Evolutionary conservation across 2,888 invertebrate species (phyloP), one percentile per base, ranked within the genome.

Genomic region (Eupithecia pulchellata): DNA sequence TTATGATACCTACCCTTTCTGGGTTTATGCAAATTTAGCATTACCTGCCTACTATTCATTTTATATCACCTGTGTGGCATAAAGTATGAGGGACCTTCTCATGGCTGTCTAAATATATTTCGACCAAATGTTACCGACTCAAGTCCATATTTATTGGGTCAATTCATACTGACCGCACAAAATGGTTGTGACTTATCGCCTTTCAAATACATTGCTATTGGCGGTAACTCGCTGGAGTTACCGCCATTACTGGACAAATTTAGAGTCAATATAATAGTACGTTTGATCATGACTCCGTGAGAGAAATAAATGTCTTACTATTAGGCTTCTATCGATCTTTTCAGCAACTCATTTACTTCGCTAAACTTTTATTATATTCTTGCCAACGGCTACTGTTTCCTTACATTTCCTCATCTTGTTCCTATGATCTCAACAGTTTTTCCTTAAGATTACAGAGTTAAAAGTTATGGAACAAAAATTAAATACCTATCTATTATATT

Each of bases 181-280:
- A 84, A 85, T 72, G 79, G 82, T 74, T 88, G 88, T 80, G 88
- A 90, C 82, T 81, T 90, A 78, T 84, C 87, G 64, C 86, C 82
- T 72, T 89, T 90, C 81, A 86, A 82, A 81, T 80, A 82, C 78
- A 86, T 89, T 74, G 78, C 80, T 72, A 86, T 89, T 74, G 86
- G 86, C 30, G 88, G 89, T 69, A 82, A 86, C 76, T 80, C 84
- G 64, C 82, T 88, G 64, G 86, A 87, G 32, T 88, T 85, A 68
- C 76, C 82, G 69, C 76, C 82, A 74, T 77, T 89, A 77, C 74
- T 83, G 64, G 84, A 87, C 70, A 81, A 78, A 81, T 83, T 89
- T 78, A 84, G 72, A 79, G 89, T 88, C 80, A 86, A 87, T 86
- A 79, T 78, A 71, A 69, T 74, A 75, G 61, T 55, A 72, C 64